Conservation (phyloP, 2,888 invertebrate genomes). For the Caradrina kadenii region DNA sequence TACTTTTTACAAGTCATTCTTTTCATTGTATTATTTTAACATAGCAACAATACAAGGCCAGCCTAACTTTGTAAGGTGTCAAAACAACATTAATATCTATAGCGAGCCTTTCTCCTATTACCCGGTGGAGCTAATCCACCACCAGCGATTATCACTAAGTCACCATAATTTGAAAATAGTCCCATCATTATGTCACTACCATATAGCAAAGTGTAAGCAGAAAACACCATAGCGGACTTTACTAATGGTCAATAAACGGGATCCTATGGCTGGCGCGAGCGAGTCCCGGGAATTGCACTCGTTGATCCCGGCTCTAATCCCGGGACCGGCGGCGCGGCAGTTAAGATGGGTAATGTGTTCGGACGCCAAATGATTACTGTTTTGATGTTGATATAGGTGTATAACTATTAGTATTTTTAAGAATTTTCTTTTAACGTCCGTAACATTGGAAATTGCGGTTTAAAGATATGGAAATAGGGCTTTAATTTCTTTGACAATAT, state of each 20-base stretch:
- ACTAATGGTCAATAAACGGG: slow-evolving; percentile 79
- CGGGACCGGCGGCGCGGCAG: slow-evolving; percentile 62
- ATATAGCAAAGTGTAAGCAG: slow-evolving; percentile 62
- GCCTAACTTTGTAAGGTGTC: background rate
- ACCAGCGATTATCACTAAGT: slow-evolving; percentile 49
- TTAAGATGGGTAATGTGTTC: slow-evolving; percentile 70
- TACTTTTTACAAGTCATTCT: no score
- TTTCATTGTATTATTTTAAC: background rate
- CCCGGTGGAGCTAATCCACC: slow-evolving; percentile 40
- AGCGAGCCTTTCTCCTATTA: slow-evolving; percentile 8
- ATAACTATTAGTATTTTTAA: slow-evolving; percentile 22
- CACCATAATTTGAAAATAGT: slow-evolving; percentile 64
- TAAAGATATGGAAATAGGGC: no score
- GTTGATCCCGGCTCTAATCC: slow-evolving; percentile 75
- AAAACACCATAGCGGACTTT: slow-evolving; percentile 64
- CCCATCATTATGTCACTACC: slow-evolving; percentile 59
- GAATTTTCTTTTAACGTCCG: no score
- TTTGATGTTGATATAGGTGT: slow-evolving; percentile 45
- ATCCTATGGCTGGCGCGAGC: slow-evolving; percentile 68
- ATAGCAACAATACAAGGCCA: background rate
- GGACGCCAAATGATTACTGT: slow-evolving; percentile 64
- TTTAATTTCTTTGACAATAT: no score
- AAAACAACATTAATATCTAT: slow-evolving; percentile 2
- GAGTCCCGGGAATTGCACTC: slow-evolving; percentile 69
- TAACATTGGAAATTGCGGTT: no score